Evolutionary conservation across 2,888 invertebrate species (phyloP).

Genomic region (Drosophila pegasa): DNA sequence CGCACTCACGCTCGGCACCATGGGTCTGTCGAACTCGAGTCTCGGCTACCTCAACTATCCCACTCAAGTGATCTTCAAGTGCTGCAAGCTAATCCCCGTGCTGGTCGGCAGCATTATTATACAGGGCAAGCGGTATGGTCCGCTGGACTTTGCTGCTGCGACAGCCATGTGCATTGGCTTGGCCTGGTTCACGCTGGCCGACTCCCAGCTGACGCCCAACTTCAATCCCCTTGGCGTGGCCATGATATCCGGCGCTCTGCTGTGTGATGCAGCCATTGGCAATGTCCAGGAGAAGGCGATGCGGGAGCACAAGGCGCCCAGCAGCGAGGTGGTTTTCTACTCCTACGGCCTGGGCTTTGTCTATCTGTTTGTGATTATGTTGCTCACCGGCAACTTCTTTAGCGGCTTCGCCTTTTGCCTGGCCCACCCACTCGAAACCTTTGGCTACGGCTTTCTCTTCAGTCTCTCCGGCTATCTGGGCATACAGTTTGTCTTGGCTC

Average conservation of each 20-base stretch:
- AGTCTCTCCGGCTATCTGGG: slow-evolving; percentile 96
- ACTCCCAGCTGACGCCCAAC: slow-evolving; percentile 90
- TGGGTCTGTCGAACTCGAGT: slow-evolving; percentile 98
- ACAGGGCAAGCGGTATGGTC: slow-evolving; percentile 93
- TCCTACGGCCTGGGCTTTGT: slow-evolving; percentile 95
- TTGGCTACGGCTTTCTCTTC: slow-evolving; percentile 93
- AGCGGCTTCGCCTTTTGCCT: slow-evolving; percentile 91
- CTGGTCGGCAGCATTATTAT: slow-evolving; percentile 97
- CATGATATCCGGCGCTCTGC: slow-evolving; percentile 92
- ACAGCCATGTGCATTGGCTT: slow-evolving; percentile 94
- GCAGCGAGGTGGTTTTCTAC: slow-evolving; percentile 96
- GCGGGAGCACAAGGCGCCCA: slow-evolving; percentile 92
- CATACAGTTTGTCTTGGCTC: slow-evolving; percentile 95
- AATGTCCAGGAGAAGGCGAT: slow-evolving; percentile 98
- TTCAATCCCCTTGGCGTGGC: slow-evolving; percentile 89
- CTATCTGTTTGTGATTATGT: slow-evolving; percentile 91
- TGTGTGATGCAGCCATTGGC: slow-evolving; percentile 98
- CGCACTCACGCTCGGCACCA: slow-evolving; percentile 95
- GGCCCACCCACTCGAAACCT: slow-evolving; percentile 90
- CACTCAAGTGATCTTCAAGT: slow-evolving; percentile 98
- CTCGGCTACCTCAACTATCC: slow-evolving; percentile 98
- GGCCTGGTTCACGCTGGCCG: slow-evolving; percentile 95
- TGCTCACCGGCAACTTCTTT: slow-evolving; percentile 90
- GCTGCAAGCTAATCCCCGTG: slow-evolving; percentile 98
- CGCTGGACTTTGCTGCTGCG: slow-evolving; percentile 93